phyloP scores from a whole-genome alignment of 2,113 vertebrate species.

The Gambusia affinis region DNA sequence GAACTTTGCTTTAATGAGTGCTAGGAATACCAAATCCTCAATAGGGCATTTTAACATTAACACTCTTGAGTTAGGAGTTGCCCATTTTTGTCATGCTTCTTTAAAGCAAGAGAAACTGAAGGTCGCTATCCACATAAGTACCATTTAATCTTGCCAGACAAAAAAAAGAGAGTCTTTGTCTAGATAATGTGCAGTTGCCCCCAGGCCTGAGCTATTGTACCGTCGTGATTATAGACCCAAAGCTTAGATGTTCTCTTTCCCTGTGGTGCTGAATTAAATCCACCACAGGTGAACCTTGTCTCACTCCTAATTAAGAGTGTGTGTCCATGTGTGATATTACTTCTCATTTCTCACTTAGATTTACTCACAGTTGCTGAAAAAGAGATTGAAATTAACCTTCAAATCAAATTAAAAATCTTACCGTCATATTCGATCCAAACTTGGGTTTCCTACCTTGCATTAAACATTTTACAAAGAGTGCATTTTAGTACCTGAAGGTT shows the following conservation, averaged over 20 bases:
- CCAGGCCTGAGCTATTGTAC: slow-evolving; percentile 39
- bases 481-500: not conserved
- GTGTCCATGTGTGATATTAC: slow-evolving; percentile 67
- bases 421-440: not conserved
- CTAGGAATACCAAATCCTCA: slow-evolving; percentile 21
- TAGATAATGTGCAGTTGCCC: slow-evolving; percentile 44
- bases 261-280: slow-evolving; percentile 47
- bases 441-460: not conserved
- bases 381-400: not conserved
- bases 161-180: slow-evolving; percentile 36
- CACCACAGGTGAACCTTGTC: slow-evolving; percentile 60
- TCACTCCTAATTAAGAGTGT: slow-evolving; percentile 64
- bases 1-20: slow-evolving; percentile 1
- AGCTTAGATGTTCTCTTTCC: slow-evolving; percentile 49
- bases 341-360: slow-evolving; percentile 42
- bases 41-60: slow-evolving; percentile 20
- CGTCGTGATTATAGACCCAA: slow-evolving; percentile 52
- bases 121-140: slow-evolving; percentile 42
- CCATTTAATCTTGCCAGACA: slow-evolving; percentile 56
- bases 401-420: not conserved
- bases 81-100: slow-evolving; percentile 48
- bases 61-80: slow-evolving; percentile 40
- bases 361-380: slow-evolving; percentile 1
- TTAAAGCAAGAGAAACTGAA: slow-evolving; percentile 55
- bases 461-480: not conserved